Evolutionary conservation across 1,140 invertebrate species (phyloP), one percentile per base, ranked within the genome.

Genomic region (Anagrus nilaparvatae): DNA sequence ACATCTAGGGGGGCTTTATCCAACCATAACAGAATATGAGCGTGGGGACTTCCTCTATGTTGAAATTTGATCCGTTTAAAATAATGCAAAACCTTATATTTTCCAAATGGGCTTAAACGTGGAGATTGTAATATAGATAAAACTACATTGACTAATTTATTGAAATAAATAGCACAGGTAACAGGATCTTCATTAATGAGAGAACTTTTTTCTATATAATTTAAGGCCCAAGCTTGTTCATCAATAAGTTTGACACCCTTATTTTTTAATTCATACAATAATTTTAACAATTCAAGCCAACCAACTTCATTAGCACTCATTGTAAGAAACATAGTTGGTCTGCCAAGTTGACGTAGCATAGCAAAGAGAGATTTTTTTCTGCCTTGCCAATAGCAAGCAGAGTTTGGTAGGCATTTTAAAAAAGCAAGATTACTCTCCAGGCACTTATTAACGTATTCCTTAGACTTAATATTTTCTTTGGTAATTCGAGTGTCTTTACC

Each of bases 171-270:
- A 34, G 53, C 58, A 46, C 65, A 69, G 4, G 61, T 68, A 19
- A 67, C 61, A 5, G 67, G 55, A 54, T 70, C 67, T 46, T 61
- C 55, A 50, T 65, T 63, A 1, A 69, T 39, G 17, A 68, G 43
- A 33, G 39, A 46, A 35, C 28, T 36, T 50, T 60, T 63, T 30
- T 55, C 32, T 5, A 54, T 41, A 44, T 33, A 57, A 37, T 50
- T 7, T 17, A 66, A 36, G 37, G 46, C 49, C 38, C 50, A 40
- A 18, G 49, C 31, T 31, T 58, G 49, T 41, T 47, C 51, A 35
- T 51, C 38, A 16, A 48, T 33, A 34, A 60, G 50, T 30, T 43
- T 43, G 28, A 31, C 31, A n/a, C 36, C 43, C 31, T 51, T 50
- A 28, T 67, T 44, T 43, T 55, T 47, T 54, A 65, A 50, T 50